Evolutionary conservation across 1,140 invertebrate species (phyloP).

Genomic region (Pachyrhynchus sulphureomaculatus): DNA sequence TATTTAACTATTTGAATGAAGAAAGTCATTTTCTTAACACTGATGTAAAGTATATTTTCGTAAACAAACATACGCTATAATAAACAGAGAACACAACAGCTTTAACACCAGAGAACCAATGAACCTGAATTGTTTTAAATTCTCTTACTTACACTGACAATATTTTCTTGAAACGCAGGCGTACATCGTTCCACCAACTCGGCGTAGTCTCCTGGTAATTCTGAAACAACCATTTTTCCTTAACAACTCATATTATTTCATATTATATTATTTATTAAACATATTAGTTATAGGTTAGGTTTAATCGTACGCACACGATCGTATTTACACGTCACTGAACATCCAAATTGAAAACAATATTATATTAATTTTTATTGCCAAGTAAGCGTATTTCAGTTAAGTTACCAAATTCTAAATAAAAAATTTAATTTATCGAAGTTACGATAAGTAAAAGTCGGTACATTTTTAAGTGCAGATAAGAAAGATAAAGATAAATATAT

Average conservation of each 20-base stretch:
- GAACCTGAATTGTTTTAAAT: constrained; percentile 7
- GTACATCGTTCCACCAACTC: constrained; percentile 31
- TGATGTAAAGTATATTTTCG: too few species aligned
- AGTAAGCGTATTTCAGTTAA: constrained; percentile 6
- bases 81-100: too few species aligned
- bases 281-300: neutral
- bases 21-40: too few species aligned
- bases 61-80: too few species aligned
- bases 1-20: too few species aligned
- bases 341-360: neutral
- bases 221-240: constrained; percentile 35
- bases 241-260: too few species aligned
- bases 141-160: constrained; percentile 39
- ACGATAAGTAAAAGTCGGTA: constrained; percentile 12
- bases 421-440: neutral
- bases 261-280: neutral
- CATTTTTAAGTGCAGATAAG: neutral
- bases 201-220: constrained; percentile 33
- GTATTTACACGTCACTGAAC: constrained; percentile 1
- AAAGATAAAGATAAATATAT: too few species aligned
- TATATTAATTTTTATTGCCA: constrained; percentile 5
- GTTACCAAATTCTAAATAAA: neutral
- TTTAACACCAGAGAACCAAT: too few species aligned
- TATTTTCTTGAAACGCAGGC: constrained; percentile 42
- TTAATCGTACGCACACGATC: neutral